Conservation (phyloP, 1,140 invertebrate genomes). For the Chironomus striatipennis region DNA sequence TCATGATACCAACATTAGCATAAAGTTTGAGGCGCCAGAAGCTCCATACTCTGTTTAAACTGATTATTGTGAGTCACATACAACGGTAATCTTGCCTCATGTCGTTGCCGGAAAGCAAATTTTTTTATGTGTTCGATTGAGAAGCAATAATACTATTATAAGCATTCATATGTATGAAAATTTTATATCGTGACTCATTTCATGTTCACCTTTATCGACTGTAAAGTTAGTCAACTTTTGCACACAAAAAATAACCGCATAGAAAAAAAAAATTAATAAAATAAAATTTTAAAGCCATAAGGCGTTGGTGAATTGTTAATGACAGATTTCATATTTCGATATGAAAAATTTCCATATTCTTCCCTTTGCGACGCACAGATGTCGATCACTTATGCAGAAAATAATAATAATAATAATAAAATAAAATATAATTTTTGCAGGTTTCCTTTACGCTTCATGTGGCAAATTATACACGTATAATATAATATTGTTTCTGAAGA, state of each 20-base stretch:
- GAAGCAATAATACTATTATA: too few species aligned
- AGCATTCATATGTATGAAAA: too few species aligned
- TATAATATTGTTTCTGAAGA: too few species aligned
- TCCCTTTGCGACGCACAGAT: background rate
- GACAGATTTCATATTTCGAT: background rate
- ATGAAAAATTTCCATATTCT: background rate
- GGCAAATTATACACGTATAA: background rate
- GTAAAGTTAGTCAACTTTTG: background rate
- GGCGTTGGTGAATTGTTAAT: background rate
- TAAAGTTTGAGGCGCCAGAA: too few species aligned
- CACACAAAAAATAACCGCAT: too few species aligned
- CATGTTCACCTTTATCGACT: background rate
- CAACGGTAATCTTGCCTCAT: too few species aligned
- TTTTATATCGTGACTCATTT: background rate
- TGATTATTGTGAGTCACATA: too few species aligned
- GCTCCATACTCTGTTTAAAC: too few species aligned
- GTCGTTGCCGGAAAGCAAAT: too few species aligned
- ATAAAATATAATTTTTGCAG: constrained; percentile 10
- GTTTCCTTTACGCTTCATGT: background rate
- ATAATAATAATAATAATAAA: background rate
- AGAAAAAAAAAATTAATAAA: too few species aligned
- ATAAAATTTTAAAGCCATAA: background rate
- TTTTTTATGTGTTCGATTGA: too few species aligned
- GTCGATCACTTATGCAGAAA: background rate
- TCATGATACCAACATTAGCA: too few species aligned